Evolutionary conservation across 2,113 vertebrate species (phyloP), one percentile per base, ranked within the genome.

Genomic region (Podocnemis expansa): DNA sequence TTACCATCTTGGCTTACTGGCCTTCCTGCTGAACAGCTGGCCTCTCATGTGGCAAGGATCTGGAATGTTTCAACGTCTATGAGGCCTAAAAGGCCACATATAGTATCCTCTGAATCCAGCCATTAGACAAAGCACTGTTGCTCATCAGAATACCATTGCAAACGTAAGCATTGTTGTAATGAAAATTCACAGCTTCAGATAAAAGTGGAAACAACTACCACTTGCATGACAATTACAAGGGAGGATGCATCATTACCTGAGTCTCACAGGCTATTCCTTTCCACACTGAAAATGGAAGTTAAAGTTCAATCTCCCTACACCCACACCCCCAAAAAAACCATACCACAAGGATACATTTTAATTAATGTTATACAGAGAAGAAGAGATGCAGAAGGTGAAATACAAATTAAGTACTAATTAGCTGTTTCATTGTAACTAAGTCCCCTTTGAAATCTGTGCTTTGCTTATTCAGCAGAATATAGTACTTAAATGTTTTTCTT

Each of bases 321-420:
- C 89, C 47, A 47, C 6, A 47, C 5, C 51, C 51, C 13, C 13
- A 52, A 2, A 47, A 79, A 96, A 94, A 96, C 93, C 95, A 89
- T 38, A 91, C 80, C n/a, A 78, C 91, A 95, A 96, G 83, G 94
- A 97, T 97, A 95, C 89, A 94, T 94, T 97, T 96, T 96, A 97
- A 98, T 97, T 97, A 97, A 38, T 52, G 67, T 80, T 96, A 82
- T 67, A 93, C 84, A 0, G 3, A 87, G 89, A 95, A 95, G 78
- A 87, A 93, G 96, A 96, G 78, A 94, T 93, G 60, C 90, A 97
- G 76, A 97, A 97, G 92, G 96, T 97, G 96, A 98, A 97, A 97
- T 83, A 95, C 52, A 95, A 97, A 96, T 87, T 96, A 93, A 95
- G 84, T 89, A 97, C 84, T 96, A 97, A 98, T 97, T 97, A 97